Conservation (phyloP, 1,140 invertebrate genomes). For the Diachasmimorpha longicaudata region DNA sequence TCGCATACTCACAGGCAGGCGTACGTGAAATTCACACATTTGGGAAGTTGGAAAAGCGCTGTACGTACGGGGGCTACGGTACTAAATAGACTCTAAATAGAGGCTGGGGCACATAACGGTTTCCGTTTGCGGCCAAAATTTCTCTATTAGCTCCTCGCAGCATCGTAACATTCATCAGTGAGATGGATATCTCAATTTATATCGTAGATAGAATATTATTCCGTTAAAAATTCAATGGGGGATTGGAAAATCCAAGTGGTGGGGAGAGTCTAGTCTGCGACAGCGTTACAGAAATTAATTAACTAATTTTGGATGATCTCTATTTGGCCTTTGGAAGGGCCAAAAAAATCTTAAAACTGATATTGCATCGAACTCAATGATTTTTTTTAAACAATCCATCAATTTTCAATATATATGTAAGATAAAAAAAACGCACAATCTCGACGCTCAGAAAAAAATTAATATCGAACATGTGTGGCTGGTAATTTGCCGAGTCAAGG, state of each 20-base stretch:
- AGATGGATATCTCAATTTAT: conserved; percentile 11
- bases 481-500: background rate
- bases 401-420: too few relatives aligned
- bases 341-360: too few relatives aligned
- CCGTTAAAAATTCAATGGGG: too few relatives aligned
- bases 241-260: too few relatives aligned
- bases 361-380: too few relatives aligned
- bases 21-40: background rate
- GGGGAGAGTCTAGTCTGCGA: too few relatives aligned
- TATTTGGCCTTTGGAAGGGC: too few relatives aligned
- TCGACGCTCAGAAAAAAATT: too few relatives aligned
- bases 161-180: conserved; percentile 23
- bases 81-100: conserved; percentile 24
- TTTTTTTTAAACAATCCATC: too few relatives aligned
- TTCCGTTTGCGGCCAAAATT: conserved; percentile 43
- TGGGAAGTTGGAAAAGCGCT: background rate
- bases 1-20: background rate
- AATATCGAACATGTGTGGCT: background rate
- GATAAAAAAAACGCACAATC: too few relatives aligned
- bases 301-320: too few relatives aligned
- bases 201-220: background rate
- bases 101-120: conserved; percentile 34
- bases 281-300: too few relatives aligned
- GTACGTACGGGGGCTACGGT: background rate
- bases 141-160: conserved; percentile 40